Base-by-base conservation (phyloP, 2,113 vertebrate genomes). In the Gambusia holbrooki region DNA sequence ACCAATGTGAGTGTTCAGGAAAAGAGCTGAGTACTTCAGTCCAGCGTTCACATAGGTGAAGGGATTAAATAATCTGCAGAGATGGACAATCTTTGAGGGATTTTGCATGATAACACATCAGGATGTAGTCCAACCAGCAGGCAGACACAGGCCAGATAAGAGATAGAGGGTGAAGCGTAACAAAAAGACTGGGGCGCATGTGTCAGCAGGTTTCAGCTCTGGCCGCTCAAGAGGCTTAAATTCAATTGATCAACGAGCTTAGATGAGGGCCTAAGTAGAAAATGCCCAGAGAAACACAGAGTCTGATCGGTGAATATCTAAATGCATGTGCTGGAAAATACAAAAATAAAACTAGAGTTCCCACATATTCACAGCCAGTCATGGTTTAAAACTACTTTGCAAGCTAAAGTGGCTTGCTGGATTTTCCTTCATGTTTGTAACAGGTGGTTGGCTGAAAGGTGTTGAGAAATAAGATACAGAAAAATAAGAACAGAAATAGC, bases 221-320 rank as follows among this genome's bases (percentile, higher is more conserved):
- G 79, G 71, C 83, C 87, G 89, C 89, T 91, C 92, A 92, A 91
- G 93, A 92, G 91, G 91, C 93, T 94, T 95, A 95, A 85, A 92
- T 94, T 92, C 94, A 93, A 91, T 91, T 94, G 92, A 94, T 93
- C 92, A 91, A 88, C 85, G 88, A 94, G 93, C 93, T 95, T 94
- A 94, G 84, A 86, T 81, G 88, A 74, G 82, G 84, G 86, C 84
- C 87, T 87, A 92, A 93, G 82, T 85, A 88, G 92, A 88, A 92
- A 92, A 92, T 88, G 83, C 72, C 71, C 72, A 48, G 37, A 84
- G 83, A 90, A 71, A 83, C 90, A 85, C 89, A 73, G 48, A 77
- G 66, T 79, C 69, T 28, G 79, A 42, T 80, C 76, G 83, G 88
- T 88, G 80, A 83, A 87, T 84, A 81, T 84, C 62, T 74, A 68